Evolutionary conservation across 2,888 invertebrate species (phyloP), one percentile per base, ranked within the genome.

Genomic region (Eristalis tenax): DNA sequence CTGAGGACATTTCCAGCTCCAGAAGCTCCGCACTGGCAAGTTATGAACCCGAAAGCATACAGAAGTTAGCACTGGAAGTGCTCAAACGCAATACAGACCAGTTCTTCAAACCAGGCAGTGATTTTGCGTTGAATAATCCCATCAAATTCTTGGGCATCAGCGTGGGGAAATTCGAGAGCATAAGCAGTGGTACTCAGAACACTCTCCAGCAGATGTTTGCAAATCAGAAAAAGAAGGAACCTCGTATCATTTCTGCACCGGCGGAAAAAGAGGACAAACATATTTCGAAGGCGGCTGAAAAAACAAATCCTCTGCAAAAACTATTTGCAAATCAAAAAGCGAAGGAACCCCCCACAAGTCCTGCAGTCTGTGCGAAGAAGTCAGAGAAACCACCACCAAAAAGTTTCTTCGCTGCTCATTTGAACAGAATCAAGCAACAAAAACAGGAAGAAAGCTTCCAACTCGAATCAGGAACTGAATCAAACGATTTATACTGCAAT

Each of bases 101-200:
- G 40, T 93, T 93, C 57, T 89, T 92, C 13, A 91, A 91, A 18
- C 11, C 90, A 0, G 91, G 91, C 13, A 91, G 90, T 75, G 90
- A 91, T 35, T 88, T 89, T 0, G 89, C 89, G 0, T 88, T 93
- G 90, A 91, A 93, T 85, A 94, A 95, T 89, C 94, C 95, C 0
- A 94, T 97, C 18, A 95, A 94, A 83, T 96, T 95, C 91, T 92
- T 97, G 22, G 96, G 97, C 0, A 94, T 97, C n/a, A 96, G 96
- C 90, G 96, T 96, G 15, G 95, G 96, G 0, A 97, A 97, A 91
- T 97, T 97, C 92, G 95, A 96, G 91, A 94, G 95, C 66, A 92
- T 93, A 69, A 94, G 91, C 79, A 76, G 94, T 94, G 83, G 63
- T 0, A 38, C 18, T 85, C 94, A 93, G 8, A 94, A 93, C 89